Base-by-base conservation (phyloP, 2,888 invertebrate species). In the Acleris cristana region DNA sequence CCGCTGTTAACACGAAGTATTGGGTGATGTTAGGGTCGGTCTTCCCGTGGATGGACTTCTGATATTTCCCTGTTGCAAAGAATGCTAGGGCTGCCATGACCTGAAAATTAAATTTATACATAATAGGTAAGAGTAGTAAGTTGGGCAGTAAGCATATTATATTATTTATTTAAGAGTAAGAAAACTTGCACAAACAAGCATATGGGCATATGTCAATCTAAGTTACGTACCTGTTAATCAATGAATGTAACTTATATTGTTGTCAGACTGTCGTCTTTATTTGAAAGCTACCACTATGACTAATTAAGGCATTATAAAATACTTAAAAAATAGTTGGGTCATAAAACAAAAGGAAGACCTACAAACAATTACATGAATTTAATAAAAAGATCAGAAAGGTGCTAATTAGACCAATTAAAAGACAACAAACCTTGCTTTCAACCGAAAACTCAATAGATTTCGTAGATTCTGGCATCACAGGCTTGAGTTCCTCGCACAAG, bases 391-490 rank as follows among this genome's bases (percentile, higher is more conserved):
- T n/a, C 16, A 16, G 5, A n/a, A n/a, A n/a, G 14, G n/a, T 12
- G 34, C 26, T 34, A 14, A 48, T 4, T 4, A 56, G 19, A 30
- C 2, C 34, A 34, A 10, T 34, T 34, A 10, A 34, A 2, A 34
- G 10, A 8, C 23, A 7, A 62, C 66, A 34, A 34, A 66, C 91
- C 83, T 91, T 91, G 70, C 87, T 88, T 75, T 91, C 91, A 51
- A 90, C 83, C 64, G 92, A 88, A 74, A 90, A 88, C 69, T 90
- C 91, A 26, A 87, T 83, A n/a, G 88, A 84, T 74, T 90, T 91
- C 0, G 84, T 85, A 10, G 89, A 86, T 68, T 89, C 88, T 0
- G 91, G 90, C 89, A 91, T 90, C 66, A 90, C 89, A 49, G 90
- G 89, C 65, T 83, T 84, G 19, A 91, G 70, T 65, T 91, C 91